Evolutionary conservation across 2,797 vertebrate species (phyloP), one percentile per base, ranked within the genome.

Genomic region (Etheostoma nigrum): DNA sequence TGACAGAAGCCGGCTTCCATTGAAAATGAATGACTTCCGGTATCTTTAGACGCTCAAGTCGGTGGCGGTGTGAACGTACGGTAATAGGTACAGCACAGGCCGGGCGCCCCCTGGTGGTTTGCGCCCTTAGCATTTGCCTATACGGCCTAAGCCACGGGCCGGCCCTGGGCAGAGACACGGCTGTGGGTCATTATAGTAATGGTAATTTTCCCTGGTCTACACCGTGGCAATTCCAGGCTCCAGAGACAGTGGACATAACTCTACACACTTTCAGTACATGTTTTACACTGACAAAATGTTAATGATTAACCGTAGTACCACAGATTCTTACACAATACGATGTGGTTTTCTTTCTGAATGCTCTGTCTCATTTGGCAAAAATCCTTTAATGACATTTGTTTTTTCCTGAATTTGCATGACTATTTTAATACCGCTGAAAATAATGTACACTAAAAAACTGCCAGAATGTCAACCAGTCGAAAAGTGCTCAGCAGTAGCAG

Each of bases 341-440:
- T 84, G 78, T 63, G 79, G 79, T 81, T 88, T 81, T 42, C 55
- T 66, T 45, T 78, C 70, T 85, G 53, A 87, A 86, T 8, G 67
- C 80, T 86, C 78, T 48, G 73, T 80, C 66, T 86, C 51, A 79
- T 81, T 90, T 89, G 82, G 83, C 83, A 86, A 59, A 78, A 70
- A 82, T 55, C 72, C 74, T 63, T 71, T 86, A 88, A 87, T 88
- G 89, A 89, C 16, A 64, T 75, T 72, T 72, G 59, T 78, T 88
- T 88, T 77, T 25, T 70, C 52, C 63, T 48, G 62, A 74, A 45
- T 59, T 76, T 73, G 65, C 53, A 75, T 21, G 40, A 74, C 72
- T 78, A 45, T 74, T 79, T 81, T 64, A 74, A 72, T 79, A 72
- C 65, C 61, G 67, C 61, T 76, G 63, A 49, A 67, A 60, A 72